Conservation (phyloP, 1,140 invertebrate genomes). For the Lineus longissimus region DNA sequence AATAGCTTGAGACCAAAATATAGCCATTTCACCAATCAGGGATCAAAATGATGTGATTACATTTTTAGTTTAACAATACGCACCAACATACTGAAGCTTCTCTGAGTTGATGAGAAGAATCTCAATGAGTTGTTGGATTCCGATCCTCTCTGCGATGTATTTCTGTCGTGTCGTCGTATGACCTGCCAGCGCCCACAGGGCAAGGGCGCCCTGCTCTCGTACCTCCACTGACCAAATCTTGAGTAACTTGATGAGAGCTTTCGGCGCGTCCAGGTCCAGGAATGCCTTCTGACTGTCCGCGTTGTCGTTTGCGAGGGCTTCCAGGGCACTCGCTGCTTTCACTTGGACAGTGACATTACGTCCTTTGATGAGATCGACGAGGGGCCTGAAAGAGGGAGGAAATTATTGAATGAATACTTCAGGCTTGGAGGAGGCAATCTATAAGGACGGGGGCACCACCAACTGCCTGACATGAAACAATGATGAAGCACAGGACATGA, state of each 20-base stretch:
- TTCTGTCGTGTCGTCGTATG: slow-evolving; percentile 48
- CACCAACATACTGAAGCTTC: slow-evolving; percentile 52
- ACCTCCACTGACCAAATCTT: slow-evolving; percentile 48
- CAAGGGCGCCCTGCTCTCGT: slow-evolving; percentile 48
- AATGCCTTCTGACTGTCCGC: slow-evolving; percentile 42
- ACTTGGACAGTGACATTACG: slow-evolving; percentile 47
- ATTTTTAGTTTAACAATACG: neutral
- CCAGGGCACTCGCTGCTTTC: slow-evolving; percentile 50
- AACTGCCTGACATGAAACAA: too few species aligned
- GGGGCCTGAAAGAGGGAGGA: slow-evolving; percentile 33
- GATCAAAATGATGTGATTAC: too few species aligned
- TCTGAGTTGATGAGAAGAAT: slow-evolving; percentile 49
- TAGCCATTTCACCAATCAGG: too few species aligned
- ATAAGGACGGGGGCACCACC: too few species aligned
- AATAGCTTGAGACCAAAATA: too few species aligned
- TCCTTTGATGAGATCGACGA: slow-evolving; percentile 48
- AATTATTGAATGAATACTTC: too few species aligned
- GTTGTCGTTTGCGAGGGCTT: slow-evolving; percentile 49
- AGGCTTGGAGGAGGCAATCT: too few species aligned
- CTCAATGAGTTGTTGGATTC: slow-evolving; percentile 48
- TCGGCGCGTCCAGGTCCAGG: slow-evolving; percentile 45
- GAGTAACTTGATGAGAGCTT: slow-evolving; percentile 44
- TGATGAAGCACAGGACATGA: too few species aligned
- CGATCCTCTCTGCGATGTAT: slow-evolving; percentile 48
- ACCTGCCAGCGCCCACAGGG: slow-evolving; percentile 52